Evolutionary conservation across 2,888 invertebrate species (phyloP), one percentile per base, ranked within the genome.

Genomic region (Mesorhabditis belari): DNA sequence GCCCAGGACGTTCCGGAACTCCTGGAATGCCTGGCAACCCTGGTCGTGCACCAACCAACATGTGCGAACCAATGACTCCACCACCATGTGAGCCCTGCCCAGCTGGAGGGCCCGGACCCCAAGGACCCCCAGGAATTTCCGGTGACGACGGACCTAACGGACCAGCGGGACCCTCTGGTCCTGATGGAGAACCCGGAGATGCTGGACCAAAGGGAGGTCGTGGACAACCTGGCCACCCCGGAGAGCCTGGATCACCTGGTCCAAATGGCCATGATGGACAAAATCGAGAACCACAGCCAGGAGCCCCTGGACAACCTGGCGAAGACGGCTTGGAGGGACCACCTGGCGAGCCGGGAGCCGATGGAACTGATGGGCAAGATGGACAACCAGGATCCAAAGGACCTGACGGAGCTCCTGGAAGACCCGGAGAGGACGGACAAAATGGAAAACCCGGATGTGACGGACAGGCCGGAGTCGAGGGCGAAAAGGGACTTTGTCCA

Each of bases 341-440:
- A 24, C 62, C 61, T 21, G 72, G 69, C 61, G 65, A 64, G 17
- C 66, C 69, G 3, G 65, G 70, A 62, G 54, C 64, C 53, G 67
- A 64, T 44, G 66, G 62, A 12, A 62, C 56, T 19, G 54, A 62
- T 35, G 62, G 44, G n/a, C 9, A 35, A n/a, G 63, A 60, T 17
- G 44, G 44, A 9, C 12, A 9, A 9, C 63, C 57, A 54, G 57
- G 58, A 49, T 51, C 55, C 52, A 60, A 64, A 49, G 28, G 57
- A 19, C 58, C 58, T 51, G 56, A 58, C 25, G 57, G 61, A 59
- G 53, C 57, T 57, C 61, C 44, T 35, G 44, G 44, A 9, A 35
- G 44, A 35, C 44, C 44, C n/a, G 44, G 44, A 17, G 44, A 35
- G 1, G 44, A 35, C 44, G 44, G 44, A 35, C 12, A 35, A n/a